These are phyloP conservation scores for Pontoporia blainvillei DNA, from an alignment of 2,113 vertebrate genomes.

Conservation along the genomic window DNA sequence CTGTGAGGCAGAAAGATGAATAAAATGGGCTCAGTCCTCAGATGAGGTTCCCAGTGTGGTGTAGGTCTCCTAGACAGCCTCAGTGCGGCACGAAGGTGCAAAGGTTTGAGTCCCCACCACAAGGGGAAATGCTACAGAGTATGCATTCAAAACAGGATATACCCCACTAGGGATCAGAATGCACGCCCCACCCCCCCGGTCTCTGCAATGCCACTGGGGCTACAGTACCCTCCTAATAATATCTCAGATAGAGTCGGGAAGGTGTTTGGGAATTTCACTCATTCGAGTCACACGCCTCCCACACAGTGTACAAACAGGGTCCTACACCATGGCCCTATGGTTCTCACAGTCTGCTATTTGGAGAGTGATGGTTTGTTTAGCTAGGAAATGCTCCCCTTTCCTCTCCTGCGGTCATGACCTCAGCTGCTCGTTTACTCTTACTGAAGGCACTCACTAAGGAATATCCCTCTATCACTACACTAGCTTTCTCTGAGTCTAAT, in stretches of 20 bases:
- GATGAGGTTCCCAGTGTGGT: not conserved
- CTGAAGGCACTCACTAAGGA: not conserved
- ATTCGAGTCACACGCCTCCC: not conserved
- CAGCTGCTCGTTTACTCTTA: not conserved
- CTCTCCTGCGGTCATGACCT: not conserved
- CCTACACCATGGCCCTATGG: fast-evolving
- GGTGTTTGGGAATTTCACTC: not conserved
- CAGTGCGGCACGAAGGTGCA: not conserved
- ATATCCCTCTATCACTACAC: not conserved
- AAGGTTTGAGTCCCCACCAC: not conserved
- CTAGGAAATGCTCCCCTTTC: not conserved
- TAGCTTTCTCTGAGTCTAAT: conserved; percentile 34
- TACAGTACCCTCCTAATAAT: not conserved
- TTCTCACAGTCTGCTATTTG: fast-evolving
- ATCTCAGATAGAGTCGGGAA: not conserved
- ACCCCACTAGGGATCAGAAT: too few relatives aligned
- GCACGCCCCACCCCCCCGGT: too few relatives aligned
- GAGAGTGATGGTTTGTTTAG: not conserved
- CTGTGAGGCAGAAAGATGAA: not conserved
- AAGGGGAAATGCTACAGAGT: fast-evolving
- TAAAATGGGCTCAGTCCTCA: not conserved
- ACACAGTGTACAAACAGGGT: not conserved
- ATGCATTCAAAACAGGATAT: not conserved
- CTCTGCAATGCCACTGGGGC: not conserved
- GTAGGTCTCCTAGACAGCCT: fast-evolving